Evolutionary conservation across 2,888 invertebrate genomes (phyloP).

Genomic region (Myathropa florea): DNA sequence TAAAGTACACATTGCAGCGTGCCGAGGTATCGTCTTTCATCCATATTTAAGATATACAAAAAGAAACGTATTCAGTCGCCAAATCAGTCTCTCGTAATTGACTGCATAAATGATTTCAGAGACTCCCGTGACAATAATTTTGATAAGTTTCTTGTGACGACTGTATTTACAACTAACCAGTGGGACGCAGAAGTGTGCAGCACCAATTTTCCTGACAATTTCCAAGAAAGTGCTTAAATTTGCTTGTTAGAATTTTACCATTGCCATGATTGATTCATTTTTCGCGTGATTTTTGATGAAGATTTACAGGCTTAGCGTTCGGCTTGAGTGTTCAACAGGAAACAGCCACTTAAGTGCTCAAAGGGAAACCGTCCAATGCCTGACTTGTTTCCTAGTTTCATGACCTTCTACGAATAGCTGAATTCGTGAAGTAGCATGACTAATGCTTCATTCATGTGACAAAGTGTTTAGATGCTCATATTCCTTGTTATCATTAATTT

Average conservation of each 20-base stretch:
- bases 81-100: no score
- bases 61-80: no score
- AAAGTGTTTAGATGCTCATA: not conserved
- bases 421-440: not conserved
- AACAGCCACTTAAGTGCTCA: not conserved
- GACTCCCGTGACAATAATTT: no score
- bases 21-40: no score
- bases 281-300: not conserved
- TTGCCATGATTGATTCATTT: not conserved
- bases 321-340: not conserved
- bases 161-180: no score
- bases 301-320: not conserved
- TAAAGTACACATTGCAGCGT: no score
- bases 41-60: no score
- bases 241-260: not conserved
- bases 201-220: not conserved
- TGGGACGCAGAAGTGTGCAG: no score
- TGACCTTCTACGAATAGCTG: not conserved
- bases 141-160: no score
- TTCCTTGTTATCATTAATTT: slow-evolving; percentile 3
- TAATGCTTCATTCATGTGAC: not conserved
- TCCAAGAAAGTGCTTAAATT: not conserved
- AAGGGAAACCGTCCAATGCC: not conserved
- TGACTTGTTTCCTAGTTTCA: not conserved
- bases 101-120: no score